Evolutionary conservation across 2,797 vertebrate species (phyloP).

Genomic region (Neosalanx taihuensis): DNA sequence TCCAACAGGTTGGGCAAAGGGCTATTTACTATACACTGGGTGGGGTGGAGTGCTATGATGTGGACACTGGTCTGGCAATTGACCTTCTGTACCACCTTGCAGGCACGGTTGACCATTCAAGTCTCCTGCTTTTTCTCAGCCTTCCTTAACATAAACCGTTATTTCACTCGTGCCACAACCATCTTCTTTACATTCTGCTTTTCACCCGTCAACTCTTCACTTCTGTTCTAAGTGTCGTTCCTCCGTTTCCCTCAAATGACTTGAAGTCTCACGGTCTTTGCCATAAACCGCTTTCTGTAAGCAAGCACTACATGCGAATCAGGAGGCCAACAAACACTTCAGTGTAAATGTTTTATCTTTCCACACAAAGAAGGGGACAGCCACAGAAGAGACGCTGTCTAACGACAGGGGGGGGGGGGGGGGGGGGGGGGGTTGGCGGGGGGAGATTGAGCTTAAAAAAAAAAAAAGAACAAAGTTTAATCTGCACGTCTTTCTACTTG

Average conservation of each 20-base stretch:
- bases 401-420: constrained; percentile 44
- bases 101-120: constrained; percentile 16
- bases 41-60: constrained; percentile 20
- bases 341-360: constrained; percentile 50
- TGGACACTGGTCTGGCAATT: constrained; percentile 41
- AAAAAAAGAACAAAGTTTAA: constrained; percentile 60
- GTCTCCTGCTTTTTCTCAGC: constrained; percentile 21
- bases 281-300: constrained; percentile 42
- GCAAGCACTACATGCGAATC: constrained; percentile 33
- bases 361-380: neutral
- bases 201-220: constrained; percentile 9
- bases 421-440: constrained; percentile 59
- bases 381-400: neutral
- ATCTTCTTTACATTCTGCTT: neutral
- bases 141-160: neutral
- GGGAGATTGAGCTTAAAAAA: constrained; percentile 69
- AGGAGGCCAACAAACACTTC: constrained; percentile 49
- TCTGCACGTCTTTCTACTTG: constrained; percentile 85
- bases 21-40: constrained; percentile 54
- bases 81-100: constrained; percentile 18
- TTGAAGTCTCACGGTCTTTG: constrained; percentile 57
- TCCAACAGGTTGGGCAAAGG: constrained; percentile 69
- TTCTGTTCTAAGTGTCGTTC: neutral
- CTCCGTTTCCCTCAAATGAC: constrained; percentile 42
- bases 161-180: neutral